Base-by-base conservation (phyloP, 2,113 vertebrate genomes). In the Perognathus longimembris region DNA sequence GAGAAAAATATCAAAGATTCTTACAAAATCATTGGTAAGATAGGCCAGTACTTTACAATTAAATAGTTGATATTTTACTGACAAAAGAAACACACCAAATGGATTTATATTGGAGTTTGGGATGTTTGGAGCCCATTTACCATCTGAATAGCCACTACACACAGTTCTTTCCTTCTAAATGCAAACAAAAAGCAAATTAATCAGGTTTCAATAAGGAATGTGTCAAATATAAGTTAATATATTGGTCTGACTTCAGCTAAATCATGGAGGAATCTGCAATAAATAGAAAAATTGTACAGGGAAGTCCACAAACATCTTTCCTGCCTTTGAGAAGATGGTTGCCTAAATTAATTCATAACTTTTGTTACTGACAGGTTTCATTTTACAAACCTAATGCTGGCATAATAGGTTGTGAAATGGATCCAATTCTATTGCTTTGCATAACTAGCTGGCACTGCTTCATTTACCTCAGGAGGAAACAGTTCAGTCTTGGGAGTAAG, bases 331-430 rank as follows among this genome's bases (percentile, higher is more conserved):
- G 74, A 78, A 63, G 57, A 81, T 8, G 69, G 64, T 21, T 61
- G 73, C 78, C 91, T 85, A 21, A 38, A 90, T 85, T 67, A 69
- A 28, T 70, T 69, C 30, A 15, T 79, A 75, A 74, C 66, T 67
- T 84, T 81, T 84, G 90, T 81, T 85, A 17, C 88, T 88, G 88
- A 92, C 88, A 95, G 92, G 82, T 93, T 90, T 92, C 61, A 66
- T 78, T 85, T 88, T 78, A 78, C 42, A 88, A 40, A 34, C 69
- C 26, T 50, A 70, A 74, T 0, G 7, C 70, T 30, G 36, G 34
- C n/a, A 32, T 66, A 73, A 85, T 93, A 26, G 73, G 40, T 84
- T 18, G 64, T 61, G 64, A 30, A 38, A 11, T 36, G 85, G 84
- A 63, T 50, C 21, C 36, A 6, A 3, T 80, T 82, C 88, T 21